These are phyloP conservation scores for Psammodynastes pulverulentus DNA, from an alignment of 2,113 vertebrate species.

Conservation along the genomic window DNA sequence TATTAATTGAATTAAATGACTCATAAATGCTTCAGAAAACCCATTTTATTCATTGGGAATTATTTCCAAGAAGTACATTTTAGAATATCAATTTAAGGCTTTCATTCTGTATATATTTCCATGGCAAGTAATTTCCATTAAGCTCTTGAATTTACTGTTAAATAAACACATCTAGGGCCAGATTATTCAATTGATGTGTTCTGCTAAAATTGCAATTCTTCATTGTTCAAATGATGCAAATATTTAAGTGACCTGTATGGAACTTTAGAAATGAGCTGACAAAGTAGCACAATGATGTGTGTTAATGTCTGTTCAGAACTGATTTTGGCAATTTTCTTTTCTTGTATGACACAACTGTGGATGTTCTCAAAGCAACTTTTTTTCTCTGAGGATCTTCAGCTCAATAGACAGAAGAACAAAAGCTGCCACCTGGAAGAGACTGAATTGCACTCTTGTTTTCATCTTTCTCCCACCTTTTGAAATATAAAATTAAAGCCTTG, in stretches of 20 bases:
- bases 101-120: neutral
- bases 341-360: neutral
- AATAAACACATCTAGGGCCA: neutral
- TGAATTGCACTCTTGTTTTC: neutral
- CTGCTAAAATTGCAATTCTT: neutral
- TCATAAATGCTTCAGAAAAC: neutral
- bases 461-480: neutral
- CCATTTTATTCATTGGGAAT: neutral
- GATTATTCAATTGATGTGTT: neutral
- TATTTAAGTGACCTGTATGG: neutral
- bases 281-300: neutral
- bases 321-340: slow-evolving; percentile 33
- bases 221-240: slow-evolving; percentile 45
- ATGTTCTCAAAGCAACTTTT: slow-evolving; percentile 10
- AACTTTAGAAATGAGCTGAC: slow-evolving; percentile 32
- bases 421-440: neutral
- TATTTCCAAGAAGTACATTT: neutral
- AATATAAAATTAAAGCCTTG: slow-evolving; percentile 13
- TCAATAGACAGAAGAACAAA: neutral
- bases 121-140: neutral
- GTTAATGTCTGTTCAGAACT: neutral
- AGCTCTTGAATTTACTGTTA: neutral
- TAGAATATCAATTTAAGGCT: neutral
- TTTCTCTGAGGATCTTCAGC: neutral
- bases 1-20: neutral